Evolutionary conservation across 2,888 invertebrate genomes (phyloP).

Genomic region (Apoda limacodes): DNA sequence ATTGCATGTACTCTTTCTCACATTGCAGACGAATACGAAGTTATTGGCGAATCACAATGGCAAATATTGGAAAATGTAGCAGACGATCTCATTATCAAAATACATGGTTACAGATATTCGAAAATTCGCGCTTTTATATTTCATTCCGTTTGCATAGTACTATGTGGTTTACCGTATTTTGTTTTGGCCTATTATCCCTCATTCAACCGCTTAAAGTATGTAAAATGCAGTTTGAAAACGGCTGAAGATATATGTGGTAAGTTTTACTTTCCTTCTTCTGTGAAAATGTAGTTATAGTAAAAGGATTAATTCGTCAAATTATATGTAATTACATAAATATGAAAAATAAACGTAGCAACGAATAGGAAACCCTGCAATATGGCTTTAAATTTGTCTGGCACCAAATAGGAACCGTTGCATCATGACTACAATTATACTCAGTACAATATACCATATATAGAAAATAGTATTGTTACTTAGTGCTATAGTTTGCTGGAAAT

Average conservation of each 20-base stretch:
- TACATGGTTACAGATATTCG: conserved; percentile 64
- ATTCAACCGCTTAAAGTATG: conserved; percentile 62
- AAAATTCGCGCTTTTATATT: conserved; percentile 52
- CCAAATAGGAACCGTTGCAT: too few relatives aligned
- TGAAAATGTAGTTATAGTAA: background rate
- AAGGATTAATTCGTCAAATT: background rate
- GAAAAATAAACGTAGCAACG: too few relatives aligned
- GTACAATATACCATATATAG: too few relatives aligned
- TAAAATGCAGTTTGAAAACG: conserved; percentile 64
- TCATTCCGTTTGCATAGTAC: conserved; percentile 56
- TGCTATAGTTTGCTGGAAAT: too few relatives aligned
- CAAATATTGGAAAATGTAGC: conserved; percentile 63
- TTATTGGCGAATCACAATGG: conserved; percentile 65
- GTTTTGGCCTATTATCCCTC: conserved; percentile 68
- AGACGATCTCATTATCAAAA: conserved; percentile 55
- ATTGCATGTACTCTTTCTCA: conserved; percentile 21
- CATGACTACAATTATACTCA: too few relatives aligned
- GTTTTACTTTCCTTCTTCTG: conserved; percentile 20
- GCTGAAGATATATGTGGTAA: conserved; percentile 70
- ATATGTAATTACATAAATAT: background rate
- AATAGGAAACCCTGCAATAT: too few relatives aligned
- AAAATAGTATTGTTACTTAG: too few relatives aligned
- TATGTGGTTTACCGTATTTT: conserved; percentile 70
- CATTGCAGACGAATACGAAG: conserved; percentile 66
- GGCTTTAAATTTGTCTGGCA: too few relatives aligned